phyloP scores from a whole-genome alignment of 1,140 invertebrate species.

The Danaus plexippus region DNA sequence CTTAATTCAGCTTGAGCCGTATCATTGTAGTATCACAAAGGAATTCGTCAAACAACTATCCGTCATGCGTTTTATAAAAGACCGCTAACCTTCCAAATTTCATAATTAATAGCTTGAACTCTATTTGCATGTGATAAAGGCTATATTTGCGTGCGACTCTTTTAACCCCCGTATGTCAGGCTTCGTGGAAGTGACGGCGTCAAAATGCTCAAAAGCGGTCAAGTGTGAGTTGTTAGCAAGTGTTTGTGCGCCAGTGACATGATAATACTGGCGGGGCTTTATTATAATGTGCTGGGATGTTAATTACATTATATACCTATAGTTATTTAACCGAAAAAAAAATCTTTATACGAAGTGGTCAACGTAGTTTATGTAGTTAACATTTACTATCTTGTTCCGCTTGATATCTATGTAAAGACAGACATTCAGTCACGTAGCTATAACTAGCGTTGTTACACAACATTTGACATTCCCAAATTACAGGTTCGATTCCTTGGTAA shows the following conservation, averaged over 20 bases:
- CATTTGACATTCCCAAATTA: slow-evolving; percentile 65
- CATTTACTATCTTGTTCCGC: too few species aligned
- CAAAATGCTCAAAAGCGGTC: slow-evolving; percentile 54
- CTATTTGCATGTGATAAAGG: slow-evolving; percentile 16
- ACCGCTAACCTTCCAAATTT: slow-evolving; percentile 28
- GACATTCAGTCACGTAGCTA: slow-evolving; percentile 9
- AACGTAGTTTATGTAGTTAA: too few species aligned
- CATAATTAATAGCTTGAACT: slow-evolving; percentile 14
- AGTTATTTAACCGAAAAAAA: too few species aligned
- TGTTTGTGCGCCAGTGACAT: slow-evolving; percentile 46
- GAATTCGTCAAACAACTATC: slow-evolving; percentile 61
- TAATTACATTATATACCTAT: too few species aligned
- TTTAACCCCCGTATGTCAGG: slow-evolving; percentile 36
- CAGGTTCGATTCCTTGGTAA: slow-evolving; percentile 40
- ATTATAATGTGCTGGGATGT: too few species aligned
- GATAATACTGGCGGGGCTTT: slow-evolving; percentile 38
- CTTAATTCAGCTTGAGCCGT: slow-evolving; percentile 13
- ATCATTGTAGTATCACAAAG: slow-evolving; percentile 37
- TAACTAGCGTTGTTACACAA: slow-evolving; percentile 25
- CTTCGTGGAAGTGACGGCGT: slow-evolving; percentile 48
- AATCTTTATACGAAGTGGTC: too few species aligned
- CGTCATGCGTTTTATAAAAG: slow-evolving; percentile 46
- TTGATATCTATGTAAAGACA: too few species aligned
- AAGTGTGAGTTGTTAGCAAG: slow-evolving; percentile 63
- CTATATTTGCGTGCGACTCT: slow-evolving; percentile 18